Evolutionary conservation across 2,888 invertebrate genomes (phyloP).

Genomic region (Prenolepis imparis): DNA sequence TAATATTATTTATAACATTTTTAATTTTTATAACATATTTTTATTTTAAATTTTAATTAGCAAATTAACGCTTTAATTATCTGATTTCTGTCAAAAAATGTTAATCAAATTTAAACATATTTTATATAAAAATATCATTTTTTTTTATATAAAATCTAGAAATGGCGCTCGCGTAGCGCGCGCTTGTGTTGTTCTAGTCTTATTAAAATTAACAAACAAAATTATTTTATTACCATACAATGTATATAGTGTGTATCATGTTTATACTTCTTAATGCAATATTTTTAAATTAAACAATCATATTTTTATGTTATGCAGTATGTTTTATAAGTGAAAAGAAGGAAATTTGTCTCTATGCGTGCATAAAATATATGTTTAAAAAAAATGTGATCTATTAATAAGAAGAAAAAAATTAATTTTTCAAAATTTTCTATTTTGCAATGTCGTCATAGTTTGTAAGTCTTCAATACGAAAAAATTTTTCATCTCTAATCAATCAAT

Average conservation of each 20-base stretch:
- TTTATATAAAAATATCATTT: no score
- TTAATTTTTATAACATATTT: no score
- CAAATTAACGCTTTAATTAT: no score
- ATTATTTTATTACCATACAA: not conserved
- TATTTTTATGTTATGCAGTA: not conserved
- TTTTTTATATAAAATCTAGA: no score
- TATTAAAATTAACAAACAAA: not conserved
- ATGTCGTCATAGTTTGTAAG: not conserved
- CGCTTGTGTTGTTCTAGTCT: no score
- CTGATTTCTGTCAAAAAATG: no score
- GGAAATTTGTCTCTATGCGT: not conserved
- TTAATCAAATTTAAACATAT: no score
- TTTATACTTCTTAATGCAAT: not conserved
- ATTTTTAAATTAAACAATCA: no score
- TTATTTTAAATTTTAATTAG: no score
- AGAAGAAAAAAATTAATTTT: not conserved
- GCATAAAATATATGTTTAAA: not conserved
- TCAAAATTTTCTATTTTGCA: conserved; percentile 1
- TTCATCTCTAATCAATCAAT: not conserved
- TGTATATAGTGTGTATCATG: not conserved
- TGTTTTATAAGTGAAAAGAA: not conserved
- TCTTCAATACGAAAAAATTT: not conserved
- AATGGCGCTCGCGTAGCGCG: no score
- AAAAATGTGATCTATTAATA: not conserved
- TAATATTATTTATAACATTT: no score